Evolutionary conservation across 1,140 invertebrate genomes (phyloP), one percentile per base, ranked within the genome.

Genomic region (Drosophila orosa): DNA sequence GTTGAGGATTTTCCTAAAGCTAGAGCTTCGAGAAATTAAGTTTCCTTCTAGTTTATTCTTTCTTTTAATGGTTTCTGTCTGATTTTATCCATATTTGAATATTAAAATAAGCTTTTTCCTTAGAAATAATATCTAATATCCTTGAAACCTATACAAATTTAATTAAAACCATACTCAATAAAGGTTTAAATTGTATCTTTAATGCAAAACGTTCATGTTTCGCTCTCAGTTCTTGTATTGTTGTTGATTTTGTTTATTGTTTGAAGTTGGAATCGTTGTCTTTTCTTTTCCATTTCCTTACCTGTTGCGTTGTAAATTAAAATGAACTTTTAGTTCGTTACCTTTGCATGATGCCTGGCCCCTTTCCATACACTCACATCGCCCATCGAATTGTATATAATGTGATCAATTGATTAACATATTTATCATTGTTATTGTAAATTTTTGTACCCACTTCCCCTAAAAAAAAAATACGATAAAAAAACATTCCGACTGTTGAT

Each of bases 381-480:
- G 79, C 59, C 76, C 80, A 87, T 90, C 22, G 69, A 90, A 80
- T 50, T 86, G 82, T 86, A 86, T 72, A 86, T 86, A 86, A 87
- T 78, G 62, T 60, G 56, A 78, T 87, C 72, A 87, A 80, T 80
- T 87, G 80, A 87, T 89, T 87, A 87, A 87, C 83, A 87, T 77
- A 77, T 89, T 87, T 77, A 71, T 82, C 79, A 89, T 86, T 83
- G 71, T 85, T 86, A 83, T 87, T 87, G 84, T 87, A 83, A 80
- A 89, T 12, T 89, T 66, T 86, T 89, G 84, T 87, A 87, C 75
- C 79, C 69, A 87, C 60, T 56, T 60, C 62, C 60, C 52, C 52
- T 19, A 79, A 48, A 37, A 35, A 45, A 22, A 45, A 60, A 39
- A 61, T 56, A 59, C 45, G 48, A 76, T 29, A 71, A 63, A 63